Conservation (phyloP, 2,113 vertebrate species). For the Tachuris rubrigastra region DNA sequence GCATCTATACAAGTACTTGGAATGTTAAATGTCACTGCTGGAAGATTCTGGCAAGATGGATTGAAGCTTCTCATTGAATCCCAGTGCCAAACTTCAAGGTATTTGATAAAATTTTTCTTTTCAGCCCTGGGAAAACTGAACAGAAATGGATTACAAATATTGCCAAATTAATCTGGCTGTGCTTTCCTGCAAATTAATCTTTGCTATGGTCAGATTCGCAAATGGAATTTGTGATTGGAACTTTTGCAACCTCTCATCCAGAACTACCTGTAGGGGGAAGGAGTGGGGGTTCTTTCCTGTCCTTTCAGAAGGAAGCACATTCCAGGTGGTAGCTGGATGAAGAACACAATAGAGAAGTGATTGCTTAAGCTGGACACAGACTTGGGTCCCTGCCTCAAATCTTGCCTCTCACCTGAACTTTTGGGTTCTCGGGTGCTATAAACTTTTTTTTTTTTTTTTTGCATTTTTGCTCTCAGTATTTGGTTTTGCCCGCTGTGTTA, state of each 20-base stretch:
- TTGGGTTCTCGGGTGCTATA: not conserved
- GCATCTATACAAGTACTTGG: not conserved
- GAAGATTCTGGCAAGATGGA: not conserved
- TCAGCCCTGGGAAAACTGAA: not conserved
- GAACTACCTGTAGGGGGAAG: not conserved
- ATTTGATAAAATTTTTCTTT: not conserved
- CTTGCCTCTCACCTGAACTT: not conserved
- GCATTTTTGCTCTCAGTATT: not conserved
- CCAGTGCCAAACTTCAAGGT: not conserved
- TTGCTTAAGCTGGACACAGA: not conserved
- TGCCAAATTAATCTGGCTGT: not conserved
- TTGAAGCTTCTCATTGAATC: not conserved
- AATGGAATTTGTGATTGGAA: not conserved
- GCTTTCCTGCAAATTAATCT: not conserved
- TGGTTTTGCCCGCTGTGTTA: not conserved
- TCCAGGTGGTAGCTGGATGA: no score
- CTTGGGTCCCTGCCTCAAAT: rapidly evolving
- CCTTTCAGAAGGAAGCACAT: not conserved
- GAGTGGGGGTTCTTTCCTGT: not conserved
- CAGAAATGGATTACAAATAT: not conserved
- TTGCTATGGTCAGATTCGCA: not conserved
- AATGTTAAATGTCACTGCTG: not conserved
- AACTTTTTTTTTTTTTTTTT: no score
- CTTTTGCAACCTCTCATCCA: no score
- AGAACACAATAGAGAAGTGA: not conserved